These are phyloP conservation scores for Anas platyrhynchos DNA, from an alignment of 2,113 vertebrate genomes.

Conservation along the genomic window DNA sequence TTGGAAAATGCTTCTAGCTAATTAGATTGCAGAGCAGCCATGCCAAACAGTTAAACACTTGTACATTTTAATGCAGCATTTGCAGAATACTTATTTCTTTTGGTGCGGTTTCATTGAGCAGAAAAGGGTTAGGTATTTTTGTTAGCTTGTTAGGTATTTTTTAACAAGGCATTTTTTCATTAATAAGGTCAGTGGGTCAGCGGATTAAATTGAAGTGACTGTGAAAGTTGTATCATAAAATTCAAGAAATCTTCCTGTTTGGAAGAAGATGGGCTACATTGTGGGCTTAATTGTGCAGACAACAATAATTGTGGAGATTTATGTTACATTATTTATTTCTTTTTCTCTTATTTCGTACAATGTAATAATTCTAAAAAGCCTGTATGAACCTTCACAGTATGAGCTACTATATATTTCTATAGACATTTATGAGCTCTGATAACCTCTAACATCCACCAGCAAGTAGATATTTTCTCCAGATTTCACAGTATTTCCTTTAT, in stretches of 20 bases:
- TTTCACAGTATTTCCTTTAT: neutral
- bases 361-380: neutral
- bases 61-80: neutral
- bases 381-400: neutral
- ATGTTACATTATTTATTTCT: neutral
- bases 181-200: neutral
- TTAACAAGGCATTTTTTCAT: neutral
- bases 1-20: neutral
- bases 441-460: neutral
- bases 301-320: neutral
- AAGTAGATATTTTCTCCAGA: neutral
- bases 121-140: neutral
- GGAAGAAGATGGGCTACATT: neutral
- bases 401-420: neutral
- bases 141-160: neutral
- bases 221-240: neutral
- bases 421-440: neutral
- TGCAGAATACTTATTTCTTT: neutral
- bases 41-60: neutral
- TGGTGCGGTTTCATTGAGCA: neutral
- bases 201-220: neutral
- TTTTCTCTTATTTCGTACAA: neutral
- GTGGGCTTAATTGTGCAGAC: neutral
- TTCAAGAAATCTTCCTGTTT: neutral
- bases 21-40: neutral